Evolutionary conservation across 2,888 invertebrate species (phyloP).

Genomic region (Agrotis segetum): DNA sequence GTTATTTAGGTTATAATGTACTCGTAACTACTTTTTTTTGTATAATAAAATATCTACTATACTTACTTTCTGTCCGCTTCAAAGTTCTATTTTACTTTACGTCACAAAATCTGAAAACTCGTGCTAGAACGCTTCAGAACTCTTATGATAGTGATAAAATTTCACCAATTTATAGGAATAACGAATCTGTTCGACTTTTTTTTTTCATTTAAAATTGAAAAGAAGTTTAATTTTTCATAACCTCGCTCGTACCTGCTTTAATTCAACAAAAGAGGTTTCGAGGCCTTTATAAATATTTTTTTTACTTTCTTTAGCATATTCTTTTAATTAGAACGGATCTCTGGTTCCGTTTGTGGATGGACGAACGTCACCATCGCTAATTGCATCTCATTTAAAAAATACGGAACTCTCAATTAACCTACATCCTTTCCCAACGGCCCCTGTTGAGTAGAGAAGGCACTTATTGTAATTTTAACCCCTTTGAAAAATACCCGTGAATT

Average conservation of each 20-base stretch:
- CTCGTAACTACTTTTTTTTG: no score
- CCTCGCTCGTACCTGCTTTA: neutral
- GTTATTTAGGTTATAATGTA: no score
- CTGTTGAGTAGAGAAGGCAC: conserved; percentile 46
- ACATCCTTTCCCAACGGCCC: conserved; percentile 71
- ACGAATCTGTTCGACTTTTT: no score
- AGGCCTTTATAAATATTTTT: conserved; percentile 48
- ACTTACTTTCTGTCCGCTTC: no score
- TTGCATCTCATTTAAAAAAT: conserved; percentile 83
- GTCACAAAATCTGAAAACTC: no score
- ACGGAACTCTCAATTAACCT: conserved; percentile 80
- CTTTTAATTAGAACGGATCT: conserved; percentile 79
- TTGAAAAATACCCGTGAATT: conserved; percentile 44
- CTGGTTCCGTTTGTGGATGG: conserved; percentile 72
- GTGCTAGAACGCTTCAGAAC: no score
- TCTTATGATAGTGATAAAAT: no score
- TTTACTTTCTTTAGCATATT: conserved; percentile 53
- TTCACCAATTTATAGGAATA: no score
- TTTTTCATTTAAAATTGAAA: no score
- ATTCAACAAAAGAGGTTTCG: conserved; percentile 33
- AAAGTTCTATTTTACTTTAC: no score
- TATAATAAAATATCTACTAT: no score
- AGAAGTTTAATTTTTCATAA: neutral
- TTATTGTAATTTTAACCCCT: conserved; percentile 46
- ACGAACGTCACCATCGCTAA: conserved; percentile 76